Base-by-base conservation (phyloP, 2,888 invertebrate species). In the Barypeithes pellucidus region DNA sequence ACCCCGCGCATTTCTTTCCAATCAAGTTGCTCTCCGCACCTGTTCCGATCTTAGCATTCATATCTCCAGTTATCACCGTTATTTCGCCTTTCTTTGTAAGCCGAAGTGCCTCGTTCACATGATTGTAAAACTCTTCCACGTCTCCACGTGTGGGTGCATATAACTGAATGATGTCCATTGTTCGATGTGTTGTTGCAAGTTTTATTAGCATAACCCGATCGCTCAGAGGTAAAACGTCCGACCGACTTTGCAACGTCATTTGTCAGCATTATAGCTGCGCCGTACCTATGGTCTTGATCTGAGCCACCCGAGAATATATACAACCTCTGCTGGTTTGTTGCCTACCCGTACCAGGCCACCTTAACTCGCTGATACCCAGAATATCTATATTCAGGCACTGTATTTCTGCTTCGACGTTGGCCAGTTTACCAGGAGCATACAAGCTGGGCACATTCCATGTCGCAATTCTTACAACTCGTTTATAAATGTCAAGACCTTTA, bases 11-110 rank as follows among this genome's bases (percentile, higher is more conserved):
- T 79, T 79, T 63, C 77, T 66, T 66, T 76, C 77, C 9, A 79
- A n/a, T n/a, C n/a, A n/a, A n/a, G n/a, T n/a, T n/a, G n/a, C n/a
- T n/a, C n/a, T n/a, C n/a, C n/a, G n/a, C n/a, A n/a, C n/a, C n/a
- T n/a, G n/a, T n/a, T 7, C 78, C 77, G 45, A 79, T 65, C 45
- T 79, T 78, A 7, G 78, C 78, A 70, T 79, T 77, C 14, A 76
- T 72, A 47, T 79, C 76, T 9, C 76, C 76, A 50, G 70, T 72
- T 9, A 59, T 16, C 11, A 59, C n/a, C 2, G 2, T 22, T 59
- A 60, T 60, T 60, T 60, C 60, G 12, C 60, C 29, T 41, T 60
- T 60, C 12, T 41, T 60, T 33, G 60, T 60, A 3, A 33, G 29
- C 3, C 60, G 29, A n/a, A 7, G 3, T 3, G 29, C 33, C 33